Evolutionary conservation across 92 coral and sea anemone species (phyloP), one percentile per base, ranked within the genome.

Genomic region (Bergia puertoricense): DNA sequence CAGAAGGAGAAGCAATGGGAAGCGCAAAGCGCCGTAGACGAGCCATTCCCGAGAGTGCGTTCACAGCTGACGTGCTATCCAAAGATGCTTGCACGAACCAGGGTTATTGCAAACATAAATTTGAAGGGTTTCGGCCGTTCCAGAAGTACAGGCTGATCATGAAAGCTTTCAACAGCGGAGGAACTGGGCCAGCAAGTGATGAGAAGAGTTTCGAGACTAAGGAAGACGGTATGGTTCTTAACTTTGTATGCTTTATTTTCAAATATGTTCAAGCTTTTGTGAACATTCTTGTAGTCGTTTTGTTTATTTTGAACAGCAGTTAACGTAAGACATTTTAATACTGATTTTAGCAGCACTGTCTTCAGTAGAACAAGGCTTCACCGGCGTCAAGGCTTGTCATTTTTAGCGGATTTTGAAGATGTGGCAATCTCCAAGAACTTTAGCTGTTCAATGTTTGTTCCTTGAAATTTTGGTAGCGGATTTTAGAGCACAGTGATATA

Each of bases 131-230:
- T 1, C 80, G 41, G 16, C 94, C 96, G 7, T 91, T 80, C 44
- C 83, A 86, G 3, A 77, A 65, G 59, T 96, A 95, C 85, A 51
- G 43, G n/a, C 0, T 96, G 76, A 88, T 81, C 1, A 66, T 96
- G 37, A 89, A 85, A 43, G 98, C 98, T 15, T 92, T 77, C 65
- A 96, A 96, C 85, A 96, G 95, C 71, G 98, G 96, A 0, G 98
- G 98, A 3, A 84, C 87, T 62, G 98, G 98, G 1, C 98, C 98
- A 9, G 13, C 72, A 22, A 95, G 95, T 46, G 82, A 71, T 36
- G 92, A 89, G 37, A 68, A 80, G 15, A 36, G 6, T 6, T 79
- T 94, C 74, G 76, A 85, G 4, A 89, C 95, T 10, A 76, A 74
- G 18, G 86, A 90, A 41, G 96, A 90, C 76, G 98, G 96, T 90